Evolutionary conservation across 2,113 vertebrate genomes (phyloP), one percentile per base, ranked within the genome.

Genomic region (Thamnaconus septentrionalis): DNA sequence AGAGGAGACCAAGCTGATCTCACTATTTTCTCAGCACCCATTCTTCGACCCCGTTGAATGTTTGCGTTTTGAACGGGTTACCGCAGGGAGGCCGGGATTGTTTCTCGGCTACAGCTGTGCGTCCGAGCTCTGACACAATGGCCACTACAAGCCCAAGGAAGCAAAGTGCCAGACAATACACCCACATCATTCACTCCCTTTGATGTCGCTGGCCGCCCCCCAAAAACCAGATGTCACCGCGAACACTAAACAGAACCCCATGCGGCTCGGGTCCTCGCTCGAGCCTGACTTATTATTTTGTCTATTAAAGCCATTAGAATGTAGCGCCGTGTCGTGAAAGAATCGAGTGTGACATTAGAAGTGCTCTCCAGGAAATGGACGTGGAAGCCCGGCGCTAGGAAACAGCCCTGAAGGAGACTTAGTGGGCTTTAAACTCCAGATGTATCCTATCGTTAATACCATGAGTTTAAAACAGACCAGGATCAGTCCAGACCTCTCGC

Each of bases 401-500:
- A 31, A 31, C 18, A 31, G 18, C 78, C 46, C 65, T 81, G 45
- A 63, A 48, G 41, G 45, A 61, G 48, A 63, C 61, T 74, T 39
- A 76, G 11, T 60, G 51, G 67, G 69, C 49, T 84, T 80, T 62
- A 74, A 83, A 75, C 12, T 75, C 80, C 85, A 88, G 79, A 85
- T 88, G 83, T 81, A 86, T 80, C 81, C 80, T 79, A 79, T 78
- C 59, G 81, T 88, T 84, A 89, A 73, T 72, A 52, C 80, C 56
- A 81, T 41, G 59, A 59, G 52, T 53, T 65, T 59, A 68, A 83
- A 78, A 67, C 63, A 66, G 59, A 48, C 46, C 74, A 71, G 69
- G 48, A 47, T 65, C 49, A 1, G 56, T 53, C 53, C 47, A 73
- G 64, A 65, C 65, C 61, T 60, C 47, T 72, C 49, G 66, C 74